Conservation (phyloP, 2,888 invertebrate genomes). For the Ectemnius lituratus region DNA sequence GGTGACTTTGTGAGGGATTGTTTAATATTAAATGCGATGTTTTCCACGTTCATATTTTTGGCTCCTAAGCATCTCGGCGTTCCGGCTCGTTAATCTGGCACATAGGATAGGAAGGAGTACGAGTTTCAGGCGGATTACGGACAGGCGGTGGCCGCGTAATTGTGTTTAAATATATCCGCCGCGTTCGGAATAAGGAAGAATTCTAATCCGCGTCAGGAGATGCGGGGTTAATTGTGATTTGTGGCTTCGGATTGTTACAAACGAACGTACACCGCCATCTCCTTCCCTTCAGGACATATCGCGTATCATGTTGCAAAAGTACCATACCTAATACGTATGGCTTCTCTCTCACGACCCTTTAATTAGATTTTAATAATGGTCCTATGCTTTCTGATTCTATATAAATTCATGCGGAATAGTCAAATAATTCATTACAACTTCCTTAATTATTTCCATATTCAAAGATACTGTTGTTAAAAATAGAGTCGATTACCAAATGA, state of each 20-base stretch:
- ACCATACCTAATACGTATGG: no score
- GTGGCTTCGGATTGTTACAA: slow-evolving; percentile 56
- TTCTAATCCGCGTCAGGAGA: slow-evolving; percentile 43
- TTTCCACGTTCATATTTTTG: slow-evolving; percentile 19
- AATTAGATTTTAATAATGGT: no score
- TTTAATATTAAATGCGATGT: not conserved
- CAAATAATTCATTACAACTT: no score
- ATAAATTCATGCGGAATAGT: no score
- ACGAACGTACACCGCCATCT: slow-evolving; percentile 46
- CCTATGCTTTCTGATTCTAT: no score
- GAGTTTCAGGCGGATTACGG: slow-evolving; percentile 55
- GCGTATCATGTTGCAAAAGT: no score
- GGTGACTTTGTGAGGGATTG: not conserved
- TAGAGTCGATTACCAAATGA: no score
- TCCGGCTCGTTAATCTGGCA: slow-evolving; percentile 44
- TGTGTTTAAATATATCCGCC: slow-evolving; percentile 57
- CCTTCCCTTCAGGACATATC: slow-evolving; percentile 28
- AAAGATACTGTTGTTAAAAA: no score
- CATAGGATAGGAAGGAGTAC: slow-evolving; percentile 30
- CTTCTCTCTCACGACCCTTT: no score
- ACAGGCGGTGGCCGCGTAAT: slow-evolving; percentile 52
- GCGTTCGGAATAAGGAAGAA: slow-evolving; percentile 46
- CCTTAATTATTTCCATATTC: no score
- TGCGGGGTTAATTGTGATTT: slow-evolving; percentile 56
- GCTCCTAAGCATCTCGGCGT: slow-evolving; percentile 33